A percentile compares a stretch with the other conserved stretches of the same genome.
Conservation (phyloP, 2,797 vertebrate genomes). For the Mormyrus proboscirostris region DNA sequence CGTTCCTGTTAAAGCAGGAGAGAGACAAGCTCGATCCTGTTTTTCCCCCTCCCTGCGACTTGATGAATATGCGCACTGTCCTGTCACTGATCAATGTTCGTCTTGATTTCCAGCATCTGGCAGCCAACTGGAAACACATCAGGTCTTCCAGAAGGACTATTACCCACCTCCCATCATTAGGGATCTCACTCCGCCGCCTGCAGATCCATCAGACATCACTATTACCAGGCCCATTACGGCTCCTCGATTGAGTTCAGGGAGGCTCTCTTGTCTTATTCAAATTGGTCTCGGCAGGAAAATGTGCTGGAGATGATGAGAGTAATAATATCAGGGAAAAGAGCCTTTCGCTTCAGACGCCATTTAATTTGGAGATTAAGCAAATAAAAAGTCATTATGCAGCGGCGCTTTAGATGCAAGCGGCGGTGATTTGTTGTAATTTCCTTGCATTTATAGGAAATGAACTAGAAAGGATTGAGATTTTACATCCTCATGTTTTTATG, state of each 20-base stretch:
- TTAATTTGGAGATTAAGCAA: conserved; percentile 99
- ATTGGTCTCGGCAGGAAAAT: conserved; percentile 96
- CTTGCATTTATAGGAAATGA: conserved; percentile 82
- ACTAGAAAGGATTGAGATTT: conserved; percentile 60
- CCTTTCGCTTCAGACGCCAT: conserved; percentile 82
- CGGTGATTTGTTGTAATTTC: conserved; percentile 85
- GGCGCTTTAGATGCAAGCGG: conserved; percentile 75
- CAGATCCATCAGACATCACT: conserved; percentile 77
- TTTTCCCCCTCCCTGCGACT: conserved; percentile 53
- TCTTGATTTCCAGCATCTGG: conserved; percentile 93
- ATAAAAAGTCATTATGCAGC: conserved; percentile 88
- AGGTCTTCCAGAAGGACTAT: conserved; percentile 94
- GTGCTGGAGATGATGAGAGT: conserved; percentile 91
- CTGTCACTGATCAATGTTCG: conserved; percentile 82
- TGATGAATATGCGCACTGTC: conserved; percentile 71
- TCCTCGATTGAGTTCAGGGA: conserved; percentile 86
- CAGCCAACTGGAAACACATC: conserved; percentile 98
- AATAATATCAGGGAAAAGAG: conserved; percentile 74
- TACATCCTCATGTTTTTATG: conserved; percentile 27
- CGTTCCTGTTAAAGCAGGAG: conserved; percentile 77
- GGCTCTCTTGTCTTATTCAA: conserved; percentile 90
- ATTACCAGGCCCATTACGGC: conserved; percentile 83
- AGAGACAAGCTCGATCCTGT: conserved; percentile 62
- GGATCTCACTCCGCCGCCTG: conserved; percentile 76
- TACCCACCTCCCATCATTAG: conserved; percentile 99